phyloP scores from a whole-genome alignment of 2,113 vertebrate genomes.

The Micromys minutus region DNA sequence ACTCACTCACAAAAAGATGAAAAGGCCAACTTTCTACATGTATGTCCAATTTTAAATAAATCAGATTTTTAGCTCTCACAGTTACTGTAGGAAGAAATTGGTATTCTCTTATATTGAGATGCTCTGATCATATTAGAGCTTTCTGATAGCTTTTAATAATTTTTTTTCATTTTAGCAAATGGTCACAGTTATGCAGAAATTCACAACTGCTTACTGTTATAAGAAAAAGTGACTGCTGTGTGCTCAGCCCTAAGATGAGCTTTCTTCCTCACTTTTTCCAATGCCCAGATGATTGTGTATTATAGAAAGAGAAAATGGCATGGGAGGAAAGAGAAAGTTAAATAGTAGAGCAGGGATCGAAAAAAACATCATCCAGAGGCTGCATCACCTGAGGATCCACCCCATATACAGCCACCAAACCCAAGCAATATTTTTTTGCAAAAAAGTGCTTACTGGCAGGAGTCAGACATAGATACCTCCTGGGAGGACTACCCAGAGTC shows the following conservation, averaged over 20 bases:
- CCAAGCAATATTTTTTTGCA: too few relatives aligned
- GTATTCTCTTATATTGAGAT: background rate
- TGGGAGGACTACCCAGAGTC: too few relatives aligned
- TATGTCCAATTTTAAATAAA: background rate
- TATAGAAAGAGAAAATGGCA: too few relatives aligned
- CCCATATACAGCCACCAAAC: too few relatives aligned
- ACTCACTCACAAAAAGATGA: background rate
- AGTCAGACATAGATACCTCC: too few relatives aligned
- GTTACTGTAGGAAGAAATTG: background rate
- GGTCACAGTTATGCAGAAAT: background rate
- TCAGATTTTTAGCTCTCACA: background rate
- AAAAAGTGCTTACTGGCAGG: too few relatives aligned
- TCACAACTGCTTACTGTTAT: background rate
- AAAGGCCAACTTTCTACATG: background rate
- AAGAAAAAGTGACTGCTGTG: background rate
- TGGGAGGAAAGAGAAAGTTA: too few relatives aligned
- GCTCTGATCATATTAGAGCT: background rate
- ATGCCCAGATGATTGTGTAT: background rate
- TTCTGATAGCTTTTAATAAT: background rate
- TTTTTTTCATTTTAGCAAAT: background rate
- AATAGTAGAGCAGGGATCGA: too few relatives aligned
- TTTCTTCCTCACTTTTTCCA: background rate
- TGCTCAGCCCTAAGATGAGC: background rate
- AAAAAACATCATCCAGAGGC: too few relatives aligned
- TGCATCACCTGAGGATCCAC: too few relatives aligned